Conservation (phyloP, 2,888 invertebrate genomes). For the Cephonodes hylas region DNA sequence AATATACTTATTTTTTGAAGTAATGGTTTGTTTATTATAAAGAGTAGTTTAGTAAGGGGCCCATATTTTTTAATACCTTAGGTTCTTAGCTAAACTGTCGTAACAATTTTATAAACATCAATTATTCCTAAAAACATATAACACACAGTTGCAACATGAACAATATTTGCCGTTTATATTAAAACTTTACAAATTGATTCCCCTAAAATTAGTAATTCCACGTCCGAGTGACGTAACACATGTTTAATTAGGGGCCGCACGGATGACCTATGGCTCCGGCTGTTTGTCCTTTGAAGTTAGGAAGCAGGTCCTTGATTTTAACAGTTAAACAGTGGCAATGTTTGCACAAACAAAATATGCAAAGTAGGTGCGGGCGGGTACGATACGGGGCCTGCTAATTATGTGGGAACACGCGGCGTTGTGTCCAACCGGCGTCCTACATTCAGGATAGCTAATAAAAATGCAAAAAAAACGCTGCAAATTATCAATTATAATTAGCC, state of each 20-base stretch:
- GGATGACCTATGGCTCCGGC: slow-evolving; percentile 50
- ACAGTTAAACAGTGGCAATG: slow-evolving; percentile 73
- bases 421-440: slow-evolving; percentile 64
- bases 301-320: slow-evolving; percentile 68
- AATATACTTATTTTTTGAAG: no score
- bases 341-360: slow-evolving; percentile 78
- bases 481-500: slow-evolving; percentile 77
- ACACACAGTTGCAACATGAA: no score
- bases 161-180: neutral
- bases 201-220: neutral
- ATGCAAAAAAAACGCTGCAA: slow-evolving; percentile 65
- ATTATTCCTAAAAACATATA: no score
- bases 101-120: no score
- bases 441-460: slow-evolving; percentile 70
- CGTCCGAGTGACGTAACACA: slow-evolving; percentile 33
- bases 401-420: slow-evolving; percentile 71
- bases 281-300: slow-evolving; percentile 57
- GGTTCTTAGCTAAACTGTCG: no score
- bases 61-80: no score
- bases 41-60: no score
- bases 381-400: slow-evolving; percentile 73
- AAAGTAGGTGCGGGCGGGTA: slow-evolving; percentile 72
- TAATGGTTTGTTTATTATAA: no score
- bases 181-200: neutral
- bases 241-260: slow-evolving; percentile 40